Conservation (phyloP, 2,888 invertebrate genomes). For the Synergus umbraculus region DNA sequence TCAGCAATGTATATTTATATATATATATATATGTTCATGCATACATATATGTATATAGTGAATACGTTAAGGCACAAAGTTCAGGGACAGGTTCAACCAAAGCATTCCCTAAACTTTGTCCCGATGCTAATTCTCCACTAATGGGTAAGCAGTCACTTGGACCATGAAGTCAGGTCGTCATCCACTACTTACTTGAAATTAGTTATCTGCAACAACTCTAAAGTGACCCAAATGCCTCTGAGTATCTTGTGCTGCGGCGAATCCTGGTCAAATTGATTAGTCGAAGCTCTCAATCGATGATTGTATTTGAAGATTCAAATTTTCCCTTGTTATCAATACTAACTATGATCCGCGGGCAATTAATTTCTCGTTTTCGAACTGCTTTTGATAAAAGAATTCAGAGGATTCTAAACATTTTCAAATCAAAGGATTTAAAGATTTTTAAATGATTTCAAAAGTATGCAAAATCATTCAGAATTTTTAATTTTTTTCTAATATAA, state of each 20-base stretch:
- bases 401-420: too few species aligned
- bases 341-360: too few species aligned
- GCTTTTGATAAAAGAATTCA: too few species aligned
- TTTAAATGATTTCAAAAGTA: too few species aligned
- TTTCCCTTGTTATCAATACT: too few species aligned
- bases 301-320: neutral
- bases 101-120: conserved; percentile 51
- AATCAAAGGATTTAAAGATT: too few species aligned
- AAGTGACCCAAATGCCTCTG: conserved; percentile 52
- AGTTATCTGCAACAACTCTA: conserved; percentile 19
- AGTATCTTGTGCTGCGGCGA: conserved; percentile 46
- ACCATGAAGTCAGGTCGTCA: conserved; percentile 26
- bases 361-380: too few species aligned
- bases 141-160: conserved; percentile 39
- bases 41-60: neutral
- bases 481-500: too few species aligned
- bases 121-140: conserved; percentile 46
- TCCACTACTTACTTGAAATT: neutral
- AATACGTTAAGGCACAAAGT: conserved; percentile 9
- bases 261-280: conserved; percentile 17
- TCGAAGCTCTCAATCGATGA: conserved; percentile 13
- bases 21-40: neutral
- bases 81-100: conserved; percentile 51
- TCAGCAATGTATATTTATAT: conserved; percentile 52
- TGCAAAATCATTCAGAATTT: too few species aligned